A percentile compares a stretch with the other conserved stretches of the same genome.
Evolutionary conservation across 2,113 vertebrate genomes (phyloP).

Genomic region (Uropsilus gracilis): DNA sequence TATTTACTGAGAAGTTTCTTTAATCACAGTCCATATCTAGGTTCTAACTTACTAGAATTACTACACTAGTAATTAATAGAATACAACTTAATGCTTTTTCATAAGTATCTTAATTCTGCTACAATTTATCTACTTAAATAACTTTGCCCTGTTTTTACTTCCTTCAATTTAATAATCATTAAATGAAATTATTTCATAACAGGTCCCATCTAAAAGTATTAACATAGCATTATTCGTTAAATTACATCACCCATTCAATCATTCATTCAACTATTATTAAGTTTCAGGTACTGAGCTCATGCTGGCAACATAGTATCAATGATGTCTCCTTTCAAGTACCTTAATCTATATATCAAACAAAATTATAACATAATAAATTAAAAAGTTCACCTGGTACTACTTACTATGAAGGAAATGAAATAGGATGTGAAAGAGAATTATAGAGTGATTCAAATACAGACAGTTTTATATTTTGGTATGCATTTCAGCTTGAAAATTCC

Average conservation of each 20-base stretch:
- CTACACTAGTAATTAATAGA: too few species aligned
- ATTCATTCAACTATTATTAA: background rate
- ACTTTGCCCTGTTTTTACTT: background rate
- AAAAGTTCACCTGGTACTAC: background rate
- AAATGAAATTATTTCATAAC: background rate
- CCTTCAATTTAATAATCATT: background rate
- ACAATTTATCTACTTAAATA: background rate
- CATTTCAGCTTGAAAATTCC: background rate
- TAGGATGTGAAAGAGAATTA: background rate
- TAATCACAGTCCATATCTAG: background rate
- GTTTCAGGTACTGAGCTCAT: background rate
- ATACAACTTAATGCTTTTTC: background rate
- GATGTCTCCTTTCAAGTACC: background rate
- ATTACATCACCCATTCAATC: background rate
- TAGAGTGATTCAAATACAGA: background rate
- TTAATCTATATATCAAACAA: background rate
- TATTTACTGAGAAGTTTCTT: background rate
- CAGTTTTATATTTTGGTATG: background rate
- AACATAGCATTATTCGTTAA: background rate
- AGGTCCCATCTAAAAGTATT: background rate
- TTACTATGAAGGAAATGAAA: background rate
- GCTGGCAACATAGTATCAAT: background rate
- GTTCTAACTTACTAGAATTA: constrained; percentile 27
- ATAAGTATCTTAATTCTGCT: background rate
- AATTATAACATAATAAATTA: background rate